A percentile compares a stretch with the other conserved stretches of the same genome.
phyloP scores from a whole-genome alignment of 1,140 invertebrate genomes.

The Nebria ingens region DNA sequence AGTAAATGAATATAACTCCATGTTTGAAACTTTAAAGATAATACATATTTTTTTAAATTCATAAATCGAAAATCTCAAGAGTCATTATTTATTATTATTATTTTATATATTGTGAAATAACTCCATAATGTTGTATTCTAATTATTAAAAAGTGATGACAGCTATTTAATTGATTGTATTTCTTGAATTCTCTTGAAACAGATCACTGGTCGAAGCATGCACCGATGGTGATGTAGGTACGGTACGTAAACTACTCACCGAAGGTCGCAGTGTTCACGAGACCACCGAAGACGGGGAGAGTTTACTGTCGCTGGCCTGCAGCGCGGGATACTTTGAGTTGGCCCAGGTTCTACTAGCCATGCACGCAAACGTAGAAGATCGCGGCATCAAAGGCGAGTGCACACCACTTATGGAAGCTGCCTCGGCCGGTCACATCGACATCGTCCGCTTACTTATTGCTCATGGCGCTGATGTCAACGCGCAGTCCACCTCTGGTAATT shows the following conservation, averaged over 20 bases:
- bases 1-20: no score
- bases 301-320: slow-evolving; percentile 82
- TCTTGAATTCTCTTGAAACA: slow-evolving; percentile 31
- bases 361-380: slow-evolving; percentile 94
- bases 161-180: neutral
- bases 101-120: no score
- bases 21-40: no score
- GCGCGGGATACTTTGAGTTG: slow-evolving; percentile 87
- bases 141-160: neutral
- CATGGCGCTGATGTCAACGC: slow-evolving; percentile 95
- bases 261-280: slow-evolving; percentile 83
- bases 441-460: slow-evolving; percentile 80
- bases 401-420: slow-evolving; percentile 96
- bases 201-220: slow-evolving; percentile 77
- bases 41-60: no score
- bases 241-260: slow-evolving; percentile 78
- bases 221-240: slow-evolving; percentile 86
- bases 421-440: slow-evolving; percentile 88
- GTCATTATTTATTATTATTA: no score
- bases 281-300: slow-evolving; percentile 90
- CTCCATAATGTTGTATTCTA: no score
- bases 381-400: slow-evolving; percentile 85
- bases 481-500: slow-evolving; percentile 79
- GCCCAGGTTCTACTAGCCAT: slow-evolving; percentile 91
- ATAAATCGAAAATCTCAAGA: no score